Evolutionary conservation across 2,113 vertebrate genomes (phyloP).

Genomic region (Nannospalax galili): DNA sequence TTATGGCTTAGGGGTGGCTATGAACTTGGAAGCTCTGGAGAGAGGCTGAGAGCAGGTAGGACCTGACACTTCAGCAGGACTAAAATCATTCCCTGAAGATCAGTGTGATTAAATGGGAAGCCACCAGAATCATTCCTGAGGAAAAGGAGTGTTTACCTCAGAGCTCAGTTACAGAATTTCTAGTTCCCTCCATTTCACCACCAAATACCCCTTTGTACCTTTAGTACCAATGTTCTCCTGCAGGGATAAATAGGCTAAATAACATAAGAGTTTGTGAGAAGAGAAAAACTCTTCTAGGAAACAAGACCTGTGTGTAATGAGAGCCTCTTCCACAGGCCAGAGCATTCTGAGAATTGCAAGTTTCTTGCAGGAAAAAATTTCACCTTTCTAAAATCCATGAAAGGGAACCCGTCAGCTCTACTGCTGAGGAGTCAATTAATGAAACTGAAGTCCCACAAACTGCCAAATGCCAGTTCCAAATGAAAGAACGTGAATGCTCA

Average conservation of each 20-base stretch:
- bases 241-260: neutral
- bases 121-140: neutral
- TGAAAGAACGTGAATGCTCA: neutral
- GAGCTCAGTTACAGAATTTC: neutral
- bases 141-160: neutral
- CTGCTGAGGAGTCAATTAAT: constrained; percentile 64
- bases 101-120: neutral
- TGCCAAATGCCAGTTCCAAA: constrained; percentile 51
- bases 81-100: neutral
- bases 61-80: neutral
- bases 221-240: neutral
- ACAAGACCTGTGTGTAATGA: neutral
- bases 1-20: neutral
- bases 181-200: neutral
- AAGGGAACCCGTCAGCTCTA: constrained; percentile 56
- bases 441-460: constrained; percentile 66
- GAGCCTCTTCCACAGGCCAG: neutral
- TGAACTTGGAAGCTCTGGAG: neutral
- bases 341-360: neutral
- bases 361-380: neutral
- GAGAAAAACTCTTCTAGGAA: neutral
- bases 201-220: neutral
- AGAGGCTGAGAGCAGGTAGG: neutral
- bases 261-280: neutral
- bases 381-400: constrained; percentile 57